These are phyloP conservation scores for Macrochelys suwanniensis DNA, from an alignment of 2,797 vertebrate genomes.

Conservation along the genomic window DNA sequence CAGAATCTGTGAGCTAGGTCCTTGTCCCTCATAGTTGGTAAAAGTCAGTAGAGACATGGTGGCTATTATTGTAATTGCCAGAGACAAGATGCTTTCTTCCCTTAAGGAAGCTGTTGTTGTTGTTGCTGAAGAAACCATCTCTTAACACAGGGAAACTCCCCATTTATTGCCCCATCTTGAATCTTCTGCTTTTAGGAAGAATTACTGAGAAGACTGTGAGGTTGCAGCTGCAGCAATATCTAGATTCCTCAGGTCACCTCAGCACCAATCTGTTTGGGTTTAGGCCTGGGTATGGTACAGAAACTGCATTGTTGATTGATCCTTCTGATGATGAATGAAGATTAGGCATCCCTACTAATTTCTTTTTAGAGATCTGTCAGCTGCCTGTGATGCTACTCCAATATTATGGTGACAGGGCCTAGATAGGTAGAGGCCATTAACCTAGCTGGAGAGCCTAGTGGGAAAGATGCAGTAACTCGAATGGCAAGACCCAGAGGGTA, in stretches of 20 bases:
- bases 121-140: slow-evolving; percentile 46
- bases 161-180: slow-evolving; percentile 40
- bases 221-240: slow-evolving; percentile 73
- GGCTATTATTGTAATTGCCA: slow-evolving; percentile 28
- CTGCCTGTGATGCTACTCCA: not conserved
- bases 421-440: not conserved
- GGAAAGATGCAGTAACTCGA: not conserved
- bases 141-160: slow-evolving; percentile 13
- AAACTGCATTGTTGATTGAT: slow-evolving; percentile 43
- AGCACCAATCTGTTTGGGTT: slow-evolving; percentile 38
- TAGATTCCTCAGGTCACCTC: slow-evolving; percentile 72
- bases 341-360: not conserved
- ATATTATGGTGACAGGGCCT: not conserved
- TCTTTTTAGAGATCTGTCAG: not conserved
- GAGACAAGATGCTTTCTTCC: slow-evolving; percentile 3
- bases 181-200: slow-evolving; percentile 46
- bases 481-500: not conserved
- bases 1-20: not conserved
- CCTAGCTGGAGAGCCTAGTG: not conserved
- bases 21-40: slow-evolving; percentile 40
- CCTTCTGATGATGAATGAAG: not conserved
- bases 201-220: slow-evolving; percentile 55
- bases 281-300: slow-evolving; percentile 41
- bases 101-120: slow-evolving; percentile 42
- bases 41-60: slow-evolving; percentile 50